These are phyloP conservation scores for Hassar affinis DNA, from an alignment of 2,113 vertebrate genomes.

Conservation along the genomic window DNA sequence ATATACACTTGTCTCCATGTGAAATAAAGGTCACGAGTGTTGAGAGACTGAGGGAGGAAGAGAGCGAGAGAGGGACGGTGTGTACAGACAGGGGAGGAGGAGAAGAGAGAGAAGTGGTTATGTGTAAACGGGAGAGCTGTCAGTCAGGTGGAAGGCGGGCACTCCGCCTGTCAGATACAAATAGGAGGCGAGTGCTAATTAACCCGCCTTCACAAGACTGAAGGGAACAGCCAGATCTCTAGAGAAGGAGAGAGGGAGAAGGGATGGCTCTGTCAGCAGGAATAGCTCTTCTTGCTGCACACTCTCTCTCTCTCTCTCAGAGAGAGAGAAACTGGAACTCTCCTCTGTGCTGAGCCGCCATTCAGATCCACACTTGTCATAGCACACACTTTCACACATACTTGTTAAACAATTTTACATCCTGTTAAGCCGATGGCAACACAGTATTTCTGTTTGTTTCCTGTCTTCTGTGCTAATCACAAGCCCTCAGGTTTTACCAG, in stretches of 20 bases:
- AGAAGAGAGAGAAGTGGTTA: conserved; percentile 28
- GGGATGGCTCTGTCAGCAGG: conserved; percentile 45
- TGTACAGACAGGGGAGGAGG: conserved; percentile 34
- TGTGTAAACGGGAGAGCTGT: conserved; percentile 64
- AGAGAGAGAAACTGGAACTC: conserved; percentile 23
- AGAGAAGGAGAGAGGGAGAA: conserved; percentile 44
- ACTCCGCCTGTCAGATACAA: conserved; percentile 69
- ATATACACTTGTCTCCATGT: conserved; percentile 28
- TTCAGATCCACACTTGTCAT: background rate
- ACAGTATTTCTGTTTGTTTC: background rate
- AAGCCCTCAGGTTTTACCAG: background rate
- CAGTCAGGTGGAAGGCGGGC: conserved; percentile 64
- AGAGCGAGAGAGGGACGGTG: conserved; percentile 16
- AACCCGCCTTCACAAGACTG: conserved; percentile 66
- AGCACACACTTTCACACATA: conserved; percentile 14
- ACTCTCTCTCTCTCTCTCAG: conserved; percentile 37
- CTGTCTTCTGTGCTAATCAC: background rate
- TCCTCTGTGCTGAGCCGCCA: conserved; percentile 32
- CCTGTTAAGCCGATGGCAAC: background rate
- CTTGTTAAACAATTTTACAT: conserved; percentile 17
- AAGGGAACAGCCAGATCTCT: conserved; percentile 58
- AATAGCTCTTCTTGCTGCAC: conserved; percentile 37
- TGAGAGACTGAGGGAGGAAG: conserved; percentile 28
- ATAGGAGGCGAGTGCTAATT: conserved; percentile 68
- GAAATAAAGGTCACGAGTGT: conserved; percentile 39